Evolutionary conservation across 2,797 vertebrate genomes (phyloP), one percentile per base, ranked within the genome.

Genomic region (Periparus ater): DNA sequence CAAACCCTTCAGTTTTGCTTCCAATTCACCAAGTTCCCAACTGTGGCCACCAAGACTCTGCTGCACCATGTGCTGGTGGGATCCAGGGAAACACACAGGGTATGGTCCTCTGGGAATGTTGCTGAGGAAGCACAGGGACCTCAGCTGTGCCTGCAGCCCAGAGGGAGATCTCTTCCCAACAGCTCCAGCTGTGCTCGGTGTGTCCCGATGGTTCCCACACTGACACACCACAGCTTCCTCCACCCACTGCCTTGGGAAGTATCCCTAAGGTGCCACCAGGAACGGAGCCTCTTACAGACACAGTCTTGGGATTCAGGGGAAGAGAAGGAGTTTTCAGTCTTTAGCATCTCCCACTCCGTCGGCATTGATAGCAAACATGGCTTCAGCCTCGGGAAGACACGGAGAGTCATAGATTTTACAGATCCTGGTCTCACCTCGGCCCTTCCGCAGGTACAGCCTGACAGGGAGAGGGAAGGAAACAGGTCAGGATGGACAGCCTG

Each of bases 381-480:
- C 99, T 82, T 99, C 99, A 2, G 99, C 98, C 97, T 99, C 99
- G 0, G 99, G 99, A 53, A 99, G 98, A 82, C 99, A 99, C 1
- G 99, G 99, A 4, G 99, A 99, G 96, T 99, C 99, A 1, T 99
- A 99, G 92, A 99, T 99, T 95, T 99, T 99, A 94, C 99, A 99
- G 96, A 99, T 99, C 84, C 99, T 98, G 8, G 99, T 99, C 93
- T 99, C 99, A 36, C 99, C 99, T 88, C 99, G 96, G 83, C 99
- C 99, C 95, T 99, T 99, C 71, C 99, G 98, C 97, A 99, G 96
- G 80, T 99, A 99, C 47, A 99, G 90, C 38, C 99, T 99, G 95
- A 26, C 4, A 25, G 80, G 85, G 61, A 96, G 61, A 89, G 73
- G 93, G 44, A 93, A 94, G 17, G 57, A 47, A 67, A 40, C 13